phyloP scores from a whole-genome alignment of 2,797 vertebrate species.

The Trematomus bernacchii region DNA sequence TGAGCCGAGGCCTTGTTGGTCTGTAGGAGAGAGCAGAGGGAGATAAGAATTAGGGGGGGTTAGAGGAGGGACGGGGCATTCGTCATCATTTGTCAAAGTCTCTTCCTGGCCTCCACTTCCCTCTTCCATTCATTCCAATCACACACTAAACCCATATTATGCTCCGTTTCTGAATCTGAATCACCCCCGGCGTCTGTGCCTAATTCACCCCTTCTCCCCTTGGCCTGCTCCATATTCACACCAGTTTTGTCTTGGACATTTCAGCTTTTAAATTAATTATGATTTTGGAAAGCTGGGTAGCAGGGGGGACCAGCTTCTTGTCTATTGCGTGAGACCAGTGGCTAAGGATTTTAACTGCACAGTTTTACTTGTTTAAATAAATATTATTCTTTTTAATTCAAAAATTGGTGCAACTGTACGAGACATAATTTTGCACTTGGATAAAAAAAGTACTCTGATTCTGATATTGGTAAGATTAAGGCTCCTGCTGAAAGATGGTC shows the following conservation, averaged over 20 bases:
- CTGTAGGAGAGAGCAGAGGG: slow-evolving; percentile 73
- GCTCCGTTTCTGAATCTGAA: slow-evolving; percentile 42
- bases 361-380: too few species aligned
- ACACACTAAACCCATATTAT: slow-evolving; percentile 47
- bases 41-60: slow-evolving; percentile 40
- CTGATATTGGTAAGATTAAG: too few species aligned
- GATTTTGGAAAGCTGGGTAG: too few species aligned
- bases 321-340: too few species aligned
- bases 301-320: too few species aligned
- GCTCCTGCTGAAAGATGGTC: too few species aligned
- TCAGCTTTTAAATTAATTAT: background rate
- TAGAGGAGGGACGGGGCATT: slow-evolving; percentile 46
- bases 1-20: slow-evolving; percentile 92
- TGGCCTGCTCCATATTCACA: slow-evolving; percentile 11
- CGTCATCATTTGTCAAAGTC: slow-evolving; percentile 64
- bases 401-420: too few species aligned
- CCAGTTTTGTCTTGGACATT: background rate
- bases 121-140: slow-evolving; percentile 58
- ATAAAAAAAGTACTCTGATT: too few species aligned
- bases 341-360: too few species aligned
- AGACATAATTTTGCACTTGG: too few species aligned
- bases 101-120: slow-evolving; percentile 48
- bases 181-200: slow-evolving; percentile 9
- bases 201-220: background rate
- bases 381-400: too few species aligned